Base-by-base conservation (phyloP, 2,888 invertebrate genomes). In the Orthosia gothica region DNA sequence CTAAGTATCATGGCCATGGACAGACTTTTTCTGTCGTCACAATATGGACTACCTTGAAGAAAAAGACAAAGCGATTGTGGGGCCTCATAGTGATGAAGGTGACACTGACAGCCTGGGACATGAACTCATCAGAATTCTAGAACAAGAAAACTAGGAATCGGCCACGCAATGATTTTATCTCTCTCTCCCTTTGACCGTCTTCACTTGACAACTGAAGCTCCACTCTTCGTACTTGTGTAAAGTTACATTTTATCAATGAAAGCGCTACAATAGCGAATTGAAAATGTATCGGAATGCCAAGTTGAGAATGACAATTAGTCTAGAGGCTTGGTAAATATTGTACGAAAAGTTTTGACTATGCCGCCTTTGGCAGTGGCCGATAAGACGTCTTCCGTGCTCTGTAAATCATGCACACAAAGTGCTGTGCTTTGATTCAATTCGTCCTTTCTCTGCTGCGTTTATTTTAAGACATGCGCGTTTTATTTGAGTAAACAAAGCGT, bases 401-500 rank as follows among this genome's bases (percentile, higher is more conserved):
- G 49, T 18, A 63, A 52, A 40, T 69, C 75, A 65, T 26, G 50
- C 57, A 40, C 20, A 59, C 77, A 84, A 86, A 78, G 80, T 67
- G 49, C 58, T 55, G 66, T 63, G 71, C 64, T 71, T 59, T 55
- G 79, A 78, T 85, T 78, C 61, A 72, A 81, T 74, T 78, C 63
- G 85, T 83, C 82, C 70, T 87, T 85, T 83, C 87, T 82, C 72
- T 74, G 73, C 2, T 69, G 55, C 63, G 57, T 64, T 79, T 87
- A 87, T 87, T 86, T 87, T 84, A 57, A 77, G 87, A 83, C 66
- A 18, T 26, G 55, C 67, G 52, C 66, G 79, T 75, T 87, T 85
- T 83, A 86, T 87, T 78, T 74, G 59, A 26, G 75, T 79, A 81
- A 87, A 87, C 86, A 86, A 87, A 84, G 79, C 76, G 75, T 73